A percentile compares a stretch with the other conserved stretches of the same genome.
Evolutionary conservation across 2,797 vertebrate genomes (phyloP).

Genomic region (Pitangus sulphuratus): DNA sequence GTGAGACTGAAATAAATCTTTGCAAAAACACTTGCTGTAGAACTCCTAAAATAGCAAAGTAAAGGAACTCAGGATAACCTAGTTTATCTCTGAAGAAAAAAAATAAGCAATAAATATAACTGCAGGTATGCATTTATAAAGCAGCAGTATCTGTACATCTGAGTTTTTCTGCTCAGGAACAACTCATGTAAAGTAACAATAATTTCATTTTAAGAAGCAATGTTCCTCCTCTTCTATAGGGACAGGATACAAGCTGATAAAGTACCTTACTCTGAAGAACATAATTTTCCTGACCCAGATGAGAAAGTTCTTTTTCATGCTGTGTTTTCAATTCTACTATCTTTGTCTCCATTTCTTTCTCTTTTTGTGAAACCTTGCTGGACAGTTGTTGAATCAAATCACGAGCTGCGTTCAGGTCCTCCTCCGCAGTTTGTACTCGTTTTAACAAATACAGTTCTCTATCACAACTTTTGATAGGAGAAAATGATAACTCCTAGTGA

Average conservation of each 20-base stretch:
- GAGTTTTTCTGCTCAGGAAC: neutral
- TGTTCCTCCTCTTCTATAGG: neutral
- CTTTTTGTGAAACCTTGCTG: conserved; percentile 77
- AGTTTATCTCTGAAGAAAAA: neutral
- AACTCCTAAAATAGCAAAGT: neutral
- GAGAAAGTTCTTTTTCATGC: conserved; percentile 79
- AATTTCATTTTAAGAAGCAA: neutral
- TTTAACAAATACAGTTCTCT: conserved; percentile 72
- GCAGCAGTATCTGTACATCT: neutral
- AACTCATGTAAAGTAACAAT: neutral
- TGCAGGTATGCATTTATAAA: neutral
- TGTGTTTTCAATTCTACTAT: conserved; percentile 74
- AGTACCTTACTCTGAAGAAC: conserved; percentile 89
- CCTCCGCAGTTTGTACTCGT: conserved; percentile 73
- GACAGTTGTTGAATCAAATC: conserved; percentile 75
- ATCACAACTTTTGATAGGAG: conserved; percentile 30
- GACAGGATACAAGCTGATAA: neutral
- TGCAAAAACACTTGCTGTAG: neutral
- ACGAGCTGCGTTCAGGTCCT: conserved; percentile 68
- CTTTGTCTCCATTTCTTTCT: conserved; percentile 75
- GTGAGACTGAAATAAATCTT: neutral
- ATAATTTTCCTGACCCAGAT: conserved; percentile 87
- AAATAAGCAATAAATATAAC: neutral
- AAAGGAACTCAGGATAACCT: neutral
- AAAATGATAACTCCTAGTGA: conserved; percentile 52